Percentiles rank a stretch among this genome's conserved stretches.
These are phyloP conservation scores for Martes martes DNA, from an alignment of 2,113 vertebrate genomes.

Conservation along the genomic window DNA sequence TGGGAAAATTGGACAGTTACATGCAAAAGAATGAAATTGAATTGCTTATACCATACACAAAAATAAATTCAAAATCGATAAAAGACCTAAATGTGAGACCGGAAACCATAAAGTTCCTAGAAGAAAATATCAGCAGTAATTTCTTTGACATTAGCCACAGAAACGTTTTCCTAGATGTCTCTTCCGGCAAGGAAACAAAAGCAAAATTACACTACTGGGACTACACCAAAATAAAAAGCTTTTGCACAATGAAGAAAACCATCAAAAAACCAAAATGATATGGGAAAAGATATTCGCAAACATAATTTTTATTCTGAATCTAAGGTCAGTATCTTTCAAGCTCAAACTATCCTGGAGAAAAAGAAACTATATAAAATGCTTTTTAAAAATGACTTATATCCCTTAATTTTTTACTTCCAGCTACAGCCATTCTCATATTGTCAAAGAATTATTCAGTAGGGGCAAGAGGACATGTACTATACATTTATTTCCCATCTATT, in stretches of 20 bases:
- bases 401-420: conserved; percentile 22
- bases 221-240: background rate
- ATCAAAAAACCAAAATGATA: background rate
- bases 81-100: background rate
- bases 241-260: background rate
- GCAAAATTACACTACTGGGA: background rate
- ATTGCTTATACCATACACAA: background rate
- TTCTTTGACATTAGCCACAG: background rate
- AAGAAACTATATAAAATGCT: background rate
- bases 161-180: background rate
- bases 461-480: background rate
- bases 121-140: background rate
- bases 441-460: background rate
- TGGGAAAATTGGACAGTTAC: background rate
- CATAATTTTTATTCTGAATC: conserved; percentile 21
- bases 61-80: background rate
- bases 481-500: conserved; percentile 23
- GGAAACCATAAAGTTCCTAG: background rate
- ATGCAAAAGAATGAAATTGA: background rate
- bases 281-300: background rate
- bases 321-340: conserved; percentile 14
- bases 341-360: conserved; percentile 1
- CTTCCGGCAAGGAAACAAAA: background rate
- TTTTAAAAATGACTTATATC: background rate
- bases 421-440: background rate